phyloP scores from a whole-genome alignment of 2,113 vertebrate genomes.

The Motacilla tschutschensis region DNA sequence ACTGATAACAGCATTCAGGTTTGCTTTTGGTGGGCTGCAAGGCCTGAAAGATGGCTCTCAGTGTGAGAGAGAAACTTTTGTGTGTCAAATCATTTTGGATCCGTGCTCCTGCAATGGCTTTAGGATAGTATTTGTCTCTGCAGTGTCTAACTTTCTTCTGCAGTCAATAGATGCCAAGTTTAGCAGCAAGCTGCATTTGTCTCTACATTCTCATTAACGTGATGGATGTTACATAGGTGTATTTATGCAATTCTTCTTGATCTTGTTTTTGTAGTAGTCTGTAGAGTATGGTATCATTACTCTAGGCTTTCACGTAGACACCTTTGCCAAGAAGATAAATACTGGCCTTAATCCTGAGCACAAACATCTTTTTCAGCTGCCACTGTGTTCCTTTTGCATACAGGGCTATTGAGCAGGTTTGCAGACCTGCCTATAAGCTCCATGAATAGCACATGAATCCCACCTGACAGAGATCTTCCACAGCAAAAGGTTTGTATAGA shows the following conservation, averaged over 20 bases:
- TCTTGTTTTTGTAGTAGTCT: constrained; percentile 54
- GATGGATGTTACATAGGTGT: constrained; percentile 31
- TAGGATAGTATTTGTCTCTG: background rate
- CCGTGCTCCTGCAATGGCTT: background rate
- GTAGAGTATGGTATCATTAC: constrained; percentile 31
- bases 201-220: background rate
- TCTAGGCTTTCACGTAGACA: constrained; percentile 15
- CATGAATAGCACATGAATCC: background rate
- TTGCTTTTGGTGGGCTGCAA: background rate
- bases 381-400: constrained; percentile 4
- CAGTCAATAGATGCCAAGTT: constrained; percentile 30
- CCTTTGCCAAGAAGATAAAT: constrained; percentile 51
- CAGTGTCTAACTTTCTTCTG: background rate
- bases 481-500: background rate
- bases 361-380: constrained; percentile 38
- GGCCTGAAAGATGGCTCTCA: background rate
- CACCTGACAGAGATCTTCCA: background rate
- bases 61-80: background rate
- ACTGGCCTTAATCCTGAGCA: constrained; percentile 20
- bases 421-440: background rate
- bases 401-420: background rate
- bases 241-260: constrained; percentile 54
- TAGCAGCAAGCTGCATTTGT: constrained; percentile 3
- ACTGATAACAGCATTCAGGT: background rate
- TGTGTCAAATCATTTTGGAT: background rate